phyloP scores from a whole-genome alignment of 2,888 invertebrate species.

The Gandaritis pyraliata region DNA sequence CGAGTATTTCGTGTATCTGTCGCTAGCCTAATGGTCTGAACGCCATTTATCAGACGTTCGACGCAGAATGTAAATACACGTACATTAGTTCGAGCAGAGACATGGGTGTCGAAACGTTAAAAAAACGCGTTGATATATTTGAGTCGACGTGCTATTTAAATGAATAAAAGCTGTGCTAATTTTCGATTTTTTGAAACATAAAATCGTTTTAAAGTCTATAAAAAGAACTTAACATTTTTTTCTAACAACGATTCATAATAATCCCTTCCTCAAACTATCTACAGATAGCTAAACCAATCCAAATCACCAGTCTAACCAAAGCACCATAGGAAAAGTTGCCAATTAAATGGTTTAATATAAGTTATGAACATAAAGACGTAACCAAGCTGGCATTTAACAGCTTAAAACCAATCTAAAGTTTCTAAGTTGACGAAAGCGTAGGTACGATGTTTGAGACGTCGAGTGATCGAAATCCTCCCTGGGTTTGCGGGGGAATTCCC shows the following conservation, averaged over 20 bases:
- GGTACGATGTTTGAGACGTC: constrained; percentile 27
- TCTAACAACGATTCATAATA: too few relatives aligned
- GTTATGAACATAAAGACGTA: constrained; percentile 12
- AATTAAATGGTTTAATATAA: neutral
- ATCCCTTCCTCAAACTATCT: too few relatives aligned
- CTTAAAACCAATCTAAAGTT: constrained; percentile 38
- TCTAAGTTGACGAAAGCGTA: constrained; percentile 17
- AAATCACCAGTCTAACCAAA: too few relatives aligned
- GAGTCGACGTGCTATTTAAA: too few relatives aligned
- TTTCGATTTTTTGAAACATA: too few relatives aligned
- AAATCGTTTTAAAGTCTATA: too few relatives aligned
- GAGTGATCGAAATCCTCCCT: constrained; percentile 10
- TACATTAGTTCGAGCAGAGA: constrained; percentile 1
- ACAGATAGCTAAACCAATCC: too few relatives aligned
- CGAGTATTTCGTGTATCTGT: constrained; percentile 22
- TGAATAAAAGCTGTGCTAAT: too few relatives aligned
- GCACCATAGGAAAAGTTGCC: neutral
- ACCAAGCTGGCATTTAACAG: constrained; percentile 21
- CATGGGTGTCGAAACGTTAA: too few relatives aligned
- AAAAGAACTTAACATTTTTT: too few relatives aligned
- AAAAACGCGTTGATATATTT: too few relatives aligned
- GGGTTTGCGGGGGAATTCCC: neutral
- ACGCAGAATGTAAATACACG: constrained; percentile 11
- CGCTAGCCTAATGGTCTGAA: constrained; percentile 18
- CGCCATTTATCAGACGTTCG: constrained; percentile 23